phyloP scores from a whole-genome alignment of 2,888 invertebrate species.

The Amphiduros pacificus region DNA sequence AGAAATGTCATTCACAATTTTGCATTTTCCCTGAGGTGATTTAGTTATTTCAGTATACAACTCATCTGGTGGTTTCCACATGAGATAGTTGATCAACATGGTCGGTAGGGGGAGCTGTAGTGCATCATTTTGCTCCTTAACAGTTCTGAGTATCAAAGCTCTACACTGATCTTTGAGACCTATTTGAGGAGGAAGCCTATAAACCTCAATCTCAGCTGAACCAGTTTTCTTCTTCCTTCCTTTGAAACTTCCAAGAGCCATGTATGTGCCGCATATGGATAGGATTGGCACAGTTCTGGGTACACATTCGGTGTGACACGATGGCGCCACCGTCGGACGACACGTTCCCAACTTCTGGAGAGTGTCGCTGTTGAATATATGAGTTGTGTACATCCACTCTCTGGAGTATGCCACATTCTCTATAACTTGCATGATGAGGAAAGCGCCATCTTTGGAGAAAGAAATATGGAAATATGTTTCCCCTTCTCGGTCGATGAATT shows the following conservation, averaged over 20 bases:
- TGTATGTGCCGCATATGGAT: neutral
- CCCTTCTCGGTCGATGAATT: neutral
- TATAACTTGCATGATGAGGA: neutral
- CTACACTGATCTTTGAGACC: neutral
- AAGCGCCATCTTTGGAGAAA: neutral
- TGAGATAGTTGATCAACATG: neutral
- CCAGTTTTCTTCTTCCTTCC: neutral
- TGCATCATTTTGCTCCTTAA: neutral
- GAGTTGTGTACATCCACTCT: neutral
- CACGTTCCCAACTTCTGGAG: neutral
- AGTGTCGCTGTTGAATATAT: neutral
- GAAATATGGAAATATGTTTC: neutral
- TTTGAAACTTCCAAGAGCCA: neutral
- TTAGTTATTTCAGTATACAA: too few species aligned
- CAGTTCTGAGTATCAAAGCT: neutral
- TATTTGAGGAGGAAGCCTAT: neutral
- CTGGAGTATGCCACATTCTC: neutral
- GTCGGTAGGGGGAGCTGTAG: conserved; percentile 1
- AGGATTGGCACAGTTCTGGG: neutral
- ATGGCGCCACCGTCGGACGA: neutral
- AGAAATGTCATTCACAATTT: too few species aligned
- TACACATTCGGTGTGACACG: neutral
- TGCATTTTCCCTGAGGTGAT: too few species aligned
- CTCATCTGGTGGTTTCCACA: neutral
- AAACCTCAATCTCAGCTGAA: neutral